Conservation (phyloP, 1,140 invertebrate species). For the Pectinophora gossypiella region DNA sequence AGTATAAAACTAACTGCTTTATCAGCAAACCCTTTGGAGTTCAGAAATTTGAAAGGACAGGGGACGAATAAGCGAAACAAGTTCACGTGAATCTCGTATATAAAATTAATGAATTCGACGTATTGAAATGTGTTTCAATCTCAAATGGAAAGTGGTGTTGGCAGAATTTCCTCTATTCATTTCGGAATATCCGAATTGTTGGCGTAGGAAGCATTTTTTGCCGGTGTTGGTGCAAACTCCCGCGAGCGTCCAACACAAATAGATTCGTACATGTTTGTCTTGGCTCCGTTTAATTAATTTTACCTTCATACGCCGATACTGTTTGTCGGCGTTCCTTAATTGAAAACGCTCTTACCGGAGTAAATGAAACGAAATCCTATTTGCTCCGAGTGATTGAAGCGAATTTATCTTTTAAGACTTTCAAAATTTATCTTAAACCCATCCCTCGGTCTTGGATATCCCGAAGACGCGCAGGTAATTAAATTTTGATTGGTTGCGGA, state of each 20-base stretch:
- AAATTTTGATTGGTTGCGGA: slow-evolving; percentile 57
- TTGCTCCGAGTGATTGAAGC: slow-evolving; percentile 70
- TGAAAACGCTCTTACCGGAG: slow-evolving; percentile 71
- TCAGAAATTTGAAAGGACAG: slow-evolving; percentile 51
- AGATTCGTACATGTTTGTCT: slow-evolving; percentile 72
- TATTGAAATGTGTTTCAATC: slow-evolving; percentile 11
- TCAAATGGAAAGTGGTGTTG: not conserved
- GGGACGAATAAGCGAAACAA: slow-evolving; percentile 46
- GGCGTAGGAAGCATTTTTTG: not conserved
- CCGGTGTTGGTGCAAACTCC: slow-evolving; percentile 7
- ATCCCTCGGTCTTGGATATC: no score
- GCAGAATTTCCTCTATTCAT: not conserved
- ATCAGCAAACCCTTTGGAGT: slow-evolving; percentile 39
- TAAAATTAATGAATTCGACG: slow-evolving; percentile 17
- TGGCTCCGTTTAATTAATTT: slow-evolving; percentile 73
- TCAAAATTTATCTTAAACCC: slow-evolving; percentile 69
- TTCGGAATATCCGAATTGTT: not conserved
- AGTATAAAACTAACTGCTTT: slow-evolving; percentile 9
- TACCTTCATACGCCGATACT: slow-evolving; percentile 74
- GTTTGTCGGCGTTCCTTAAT: slow-evolving; percentile 70
- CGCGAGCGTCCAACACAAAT: slow-evolving; percentile 65
- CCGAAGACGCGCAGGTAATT: slow-evolving; percentile 51
- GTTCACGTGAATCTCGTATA: slow-evolving; percentile 24
- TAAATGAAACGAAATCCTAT: slow-evolving; percentile 74
- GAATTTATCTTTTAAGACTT: slow-evolving; percentile 74